A percentile compares a stretch with the other conserved stretches of the same genome.
phyloP scores from a whole-genome alignment of 2,888 invertebrate species.

The Hemistola chrysoprasaria region DNA sequence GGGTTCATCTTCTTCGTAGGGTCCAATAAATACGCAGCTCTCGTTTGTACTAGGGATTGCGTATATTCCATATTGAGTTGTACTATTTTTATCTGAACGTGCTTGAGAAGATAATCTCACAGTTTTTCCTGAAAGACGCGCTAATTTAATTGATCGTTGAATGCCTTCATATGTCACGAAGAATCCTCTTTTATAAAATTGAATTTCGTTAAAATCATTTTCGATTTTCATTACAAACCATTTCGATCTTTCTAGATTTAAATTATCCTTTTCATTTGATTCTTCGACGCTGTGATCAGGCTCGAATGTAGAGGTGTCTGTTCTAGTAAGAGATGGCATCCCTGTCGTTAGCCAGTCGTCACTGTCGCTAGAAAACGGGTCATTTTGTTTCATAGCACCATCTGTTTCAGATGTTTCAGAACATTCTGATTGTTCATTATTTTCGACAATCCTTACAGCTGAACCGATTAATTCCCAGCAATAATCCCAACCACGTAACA shows the following conservation, averaged over 20 bases:
- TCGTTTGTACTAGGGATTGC: constrained; percentile 60
- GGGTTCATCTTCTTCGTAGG: constrained; percentile 62
- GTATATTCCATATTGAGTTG: constrained; percentile 69
- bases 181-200: constrained; percentile 73
- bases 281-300: neutral
- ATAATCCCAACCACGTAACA: constrained; percentile 59
- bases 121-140: constrained; percentile 69
- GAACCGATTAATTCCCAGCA: constrained; percentile 73
- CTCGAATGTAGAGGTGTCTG: no score
- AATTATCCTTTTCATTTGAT: constrained; percentile 3
- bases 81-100: constrained; percentile 37
- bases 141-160: constrained; percentile 68
- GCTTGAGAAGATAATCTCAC: constrained; percentile 68
- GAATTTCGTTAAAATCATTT: constrained; percentile 78
- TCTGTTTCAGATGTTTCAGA: constrained; percentile 1
- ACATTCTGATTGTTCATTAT: neutral
- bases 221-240: constrained; percentile 82
- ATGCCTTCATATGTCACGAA: constrained; percentile 79
- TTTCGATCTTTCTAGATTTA: constrained; percentile 51
- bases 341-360: neutral
- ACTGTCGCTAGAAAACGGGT: constrained; percentile 2
- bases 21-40: constrained; percentile 67
- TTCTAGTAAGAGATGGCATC: no score
- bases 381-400: neutral
- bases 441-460: constrained; percentile 51